A percentile compares a stretch with the other conserved stretches of the same genome.
These are phyloP conservation scores for Cancer borealis DNA, from an alignment of 2,888 invertebrate genomes.

Conservation along the genomic window DNA sequence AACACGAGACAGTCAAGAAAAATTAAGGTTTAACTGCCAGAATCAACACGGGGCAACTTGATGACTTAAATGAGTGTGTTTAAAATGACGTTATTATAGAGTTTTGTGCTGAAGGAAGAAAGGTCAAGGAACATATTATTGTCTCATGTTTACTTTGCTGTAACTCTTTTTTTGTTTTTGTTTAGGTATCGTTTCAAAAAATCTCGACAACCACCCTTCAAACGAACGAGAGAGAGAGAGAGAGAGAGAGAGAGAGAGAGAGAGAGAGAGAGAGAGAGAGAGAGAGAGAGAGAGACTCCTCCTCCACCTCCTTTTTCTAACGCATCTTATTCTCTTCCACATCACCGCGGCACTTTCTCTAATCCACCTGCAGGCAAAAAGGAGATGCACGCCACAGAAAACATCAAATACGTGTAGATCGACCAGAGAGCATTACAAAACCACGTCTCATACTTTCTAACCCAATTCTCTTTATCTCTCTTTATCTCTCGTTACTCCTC, in stretches of 20 bases:
- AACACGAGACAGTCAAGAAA: not conserved
- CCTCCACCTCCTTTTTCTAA: not conserved
- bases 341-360: not conserved
- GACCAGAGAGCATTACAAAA: no score
- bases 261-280: not conserved
- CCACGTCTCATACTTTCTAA: no score
- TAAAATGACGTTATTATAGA: no score
- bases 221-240: not conserved
- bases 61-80: no score
- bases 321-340: not conserved
- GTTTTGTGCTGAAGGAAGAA: no score
- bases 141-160: no score
- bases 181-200: not conserved
- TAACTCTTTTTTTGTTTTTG: not conserved
- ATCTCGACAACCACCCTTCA: no score
- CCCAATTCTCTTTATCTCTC: slow-evolving; percentile 29
- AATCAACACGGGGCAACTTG: no score
- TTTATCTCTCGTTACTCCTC: not conserved
- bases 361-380: no score
- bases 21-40: not conserved
- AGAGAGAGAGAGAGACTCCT: not conserved
- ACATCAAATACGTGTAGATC: no score
- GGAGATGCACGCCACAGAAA: no score
- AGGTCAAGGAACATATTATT: no score
- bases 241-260: not conserved